A percentile compares a stretch with the other conserved stretches of the same genome.
Conservation (phyloP, 2,113 vertebrate genomes). For the Pelvicachromis taeniatus region DNA sequence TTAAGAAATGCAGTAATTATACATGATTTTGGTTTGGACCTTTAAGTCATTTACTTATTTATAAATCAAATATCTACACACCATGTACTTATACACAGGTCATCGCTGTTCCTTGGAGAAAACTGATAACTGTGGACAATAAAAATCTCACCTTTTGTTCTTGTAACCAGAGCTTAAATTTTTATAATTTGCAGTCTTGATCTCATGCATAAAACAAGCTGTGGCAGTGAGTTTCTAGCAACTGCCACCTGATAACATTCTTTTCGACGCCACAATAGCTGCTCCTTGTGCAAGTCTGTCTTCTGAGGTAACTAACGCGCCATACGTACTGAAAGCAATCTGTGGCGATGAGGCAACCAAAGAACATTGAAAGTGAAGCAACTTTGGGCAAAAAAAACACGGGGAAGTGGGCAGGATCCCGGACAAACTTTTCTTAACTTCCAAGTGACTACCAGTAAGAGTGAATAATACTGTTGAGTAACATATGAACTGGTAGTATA, state of each 20-base stretch:
- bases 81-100: fast-evolving
- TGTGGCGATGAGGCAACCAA: fast-evolving
- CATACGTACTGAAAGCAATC: not conserved
- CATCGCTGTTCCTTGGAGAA: not conserved
- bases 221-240: not conserved
- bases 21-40: fast-evolving
- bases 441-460: not conserved
- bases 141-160: fast-evolving
- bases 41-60: not conserved
- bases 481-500: not conserved
- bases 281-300: not conserved
- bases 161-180: not conserved
- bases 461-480: not conserved
- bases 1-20: not conserved
- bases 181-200: fast-evolving
- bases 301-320: not conserved
- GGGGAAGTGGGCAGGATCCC: not conserved
- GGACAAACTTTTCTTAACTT: not conserved
- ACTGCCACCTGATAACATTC: not conserved
- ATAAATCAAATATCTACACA: not conserved
- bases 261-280: fast-evolving
- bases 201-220: fast-evolving
- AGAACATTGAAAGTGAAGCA: not conserved
- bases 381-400: fast-evolving
- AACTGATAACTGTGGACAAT: not conserved